Evolutionary conservation across 2,797 vertebrate species (phyloP), one percentile per base, ranked within the genome.

Genomic region (Clarias laeviceps): DNA sequence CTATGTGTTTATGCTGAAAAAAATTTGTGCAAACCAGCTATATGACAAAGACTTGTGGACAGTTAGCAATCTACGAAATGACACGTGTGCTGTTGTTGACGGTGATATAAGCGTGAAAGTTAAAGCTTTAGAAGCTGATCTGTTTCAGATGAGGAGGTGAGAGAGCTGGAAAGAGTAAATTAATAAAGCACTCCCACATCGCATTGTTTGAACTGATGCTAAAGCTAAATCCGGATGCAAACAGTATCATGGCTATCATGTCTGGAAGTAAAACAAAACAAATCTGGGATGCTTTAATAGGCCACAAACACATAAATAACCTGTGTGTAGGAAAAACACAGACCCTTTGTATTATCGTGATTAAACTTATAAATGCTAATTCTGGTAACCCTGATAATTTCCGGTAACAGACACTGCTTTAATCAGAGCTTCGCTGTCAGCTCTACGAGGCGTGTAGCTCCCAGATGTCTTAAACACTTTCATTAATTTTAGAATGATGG

Each of bases 401-500:
- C 32, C 57, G 1, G 56, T 24, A 57, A 76, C 29, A 24, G 29
- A 34, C 29, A 14, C 32, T 14, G 1, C 17, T 80, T 62, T 62
- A 80, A 18, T 27, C 59, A 24, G 74, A 1, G 54, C 22, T 76
- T 32, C 27, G 1, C 18, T 5, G 20, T 34, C 56, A 3, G 34
- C 6, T 62, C 57, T 2, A 17, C 2, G 32, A 62, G 22, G 76
- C 1, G 57, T 17, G 76, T 62, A 27, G 59, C 18, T 34, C 15
- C 74, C 74, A 77, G 18, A 12, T 77, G 74, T 59, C 34, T 22
- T 27, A 34, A n/a, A 79, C 57, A 8, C 57, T 4, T 24, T 61
- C 12, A 78, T 79, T 79, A 22, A 77, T 57, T 62, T n/a, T 59
- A 79, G 34, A 11, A 45, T 79, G 77, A 79, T 40, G 34, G 59